Evolutionary conservation across 2,797 vertebrate genomes (phyloP).

Genomic region (Glyptemys insculpta): DNA sequence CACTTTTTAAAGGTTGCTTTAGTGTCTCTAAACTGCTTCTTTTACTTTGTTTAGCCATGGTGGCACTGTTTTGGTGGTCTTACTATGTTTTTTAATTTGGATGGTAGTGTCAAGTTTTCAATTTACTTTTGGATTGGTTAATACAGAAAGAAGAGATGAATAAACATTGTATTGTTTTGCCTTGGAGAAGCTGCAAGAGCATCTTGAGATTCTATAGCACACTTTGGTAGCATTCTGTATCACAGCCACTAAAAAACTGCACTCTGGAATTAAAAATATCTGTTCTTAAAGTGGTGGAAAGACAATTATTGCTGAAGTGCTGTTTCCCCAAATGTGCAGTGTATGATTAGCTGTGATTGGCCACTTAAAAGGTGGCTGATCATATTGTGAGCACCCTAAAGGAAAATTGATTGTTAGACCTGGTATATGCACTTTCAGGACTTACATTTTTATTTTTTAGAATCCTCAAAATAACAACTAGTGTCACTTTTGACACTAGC

Average conservation of each 20-base stretch:
- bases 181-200: neutral
- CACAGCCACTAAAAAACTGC: constrained; percentile 45
- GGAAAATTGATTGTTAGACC: neutral
- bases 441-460: neutral
- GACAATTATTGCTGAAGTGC: neutral
- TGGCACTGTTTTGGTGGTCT: too few relatives aligned
- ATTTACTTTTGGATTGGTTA: neutral
- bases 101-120: neutral
- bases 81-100: too few relatives aligned
- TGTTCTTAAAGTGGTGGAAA: too few relatives aligned
- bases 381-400: neutral
- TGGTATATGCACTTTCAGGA: neutral
- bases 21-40: too few relatives aligned
- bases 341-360: constrained; percentile 56
- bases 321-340: constrained; percentile 65
- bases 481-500: neutral
- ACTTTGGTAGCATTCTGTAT: constrained; percentile 32
- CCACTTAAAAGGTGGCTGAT: neutral
- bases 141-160: neutral
- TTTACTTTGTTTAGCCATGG: too few relatives aligned
- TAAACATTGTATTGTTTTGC: neutral
- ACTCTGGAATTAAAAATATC: too few relatives aligned
- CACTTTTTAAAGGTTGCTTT: too few relatives aligned
- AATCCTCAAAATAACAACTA: neutral
- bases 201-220: neutral